Evolutionary conservation across 1,140 invertebrate species (phyloP), one percentile per base, ranked within the genome.

Genomic region (Tetramorium simillimum): DNA sequence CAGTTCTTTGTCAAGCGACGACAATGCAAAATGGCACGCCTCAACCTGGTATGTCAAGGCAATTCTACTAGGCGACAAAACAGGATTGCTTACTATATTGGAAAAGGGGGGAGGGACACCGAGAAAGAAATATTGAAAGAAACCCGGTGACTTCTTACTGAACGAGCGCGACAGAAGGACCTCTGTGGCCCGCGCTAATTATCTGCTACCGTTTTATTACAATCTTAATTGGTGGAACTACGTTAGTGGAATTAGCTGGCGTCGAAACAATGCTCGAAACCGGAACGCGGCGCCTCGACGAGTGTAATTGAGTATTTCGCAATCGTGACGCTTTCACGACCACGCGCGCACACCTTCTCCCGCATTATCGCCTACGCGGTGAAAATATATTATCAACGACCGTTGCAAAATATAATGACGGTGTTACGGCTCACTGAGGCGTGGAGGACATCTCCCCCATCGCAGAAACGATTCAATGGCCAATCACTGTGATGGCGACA

Each of bases 11-110:
- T 89, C 51, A 37, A 58, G 33, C 67, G 70, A 85, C 63, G 70
- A 92, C 90, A 90, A 90, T 89, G 86, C 81, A 72, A 86, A 90
- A 86, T 86, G 86, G 16, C 90, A 87, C 91, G 73, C 90, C 91
- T 89, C 51, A 72, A 60, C 60, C 73, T 80, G 88, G 88, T 88
- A 92, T 92, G 76, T 70, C 81, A 88, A 92, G 88, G 85, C 70
- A 62, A 28, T 65, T 69, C 37, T 51, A 16, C 40, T n/a, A n/a
- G n/a, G 78, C n/a, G 33, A 70, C 56, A 53, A 86, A 90, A 86
- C 46, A 43, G 75, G 16, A 76, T 75, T 85, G 56, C n/a, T 82
- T 14, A n/a, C 40, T 28, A 28, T 87, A 70, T 56, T 28, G 21
- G 65, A 86, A 46, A 46, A 73, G 56, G 53, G 33, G 49, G 56